Evolutionary conservation across 2,797 vertebrate species (phyloP), one percentile per base, ranked within the genome.

Genomic region (Anguilla pacifica): DNA sequence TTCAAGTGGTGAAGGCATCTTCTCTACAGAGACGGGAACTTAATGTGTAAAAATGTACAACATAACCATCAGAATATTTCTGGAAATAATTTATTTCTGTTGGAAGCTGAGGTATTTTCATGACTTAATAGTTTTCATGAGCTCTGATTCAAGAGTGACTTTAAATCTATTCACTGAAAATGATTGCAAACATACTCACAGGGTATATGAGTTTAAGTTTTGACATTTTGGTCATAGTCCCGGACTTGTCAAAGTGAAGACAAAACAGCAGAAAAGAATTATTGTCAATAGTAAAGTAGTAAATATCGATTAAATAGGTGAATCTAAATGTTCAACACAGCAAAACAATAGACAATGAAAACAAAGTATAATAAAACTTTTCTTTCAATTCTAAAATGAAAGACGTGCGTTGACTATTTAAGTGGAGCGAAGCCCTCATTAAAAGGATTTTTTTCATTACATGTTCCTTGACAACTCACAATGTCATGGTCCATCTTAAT

Each of bases 401-500:
- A 35, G 39, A 46, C 6, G 1, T 81, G 39, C 43, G 5, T 25
- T 19, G 25, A 46, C 77, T 81, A 22, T 19, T 81, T 22, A 81
- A 81, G 39, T 46, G 13, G 13, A 81, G 43, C 17, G 19, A 81
- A 81, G 77, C 19, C 17, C 77, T 22, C 22, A 81, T 81, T 19
- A 46, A 81, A 81, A 28, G 2, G 6, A 3, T 43, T 43, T 43
- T 9, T 43, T 19, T 15, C 28, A 43, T 51, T 3, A 25, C 43
- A 1, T 25, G 25, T 49, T 19, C 43, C 22, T 82, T 51, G 79
- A 22, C 46, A 49, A n/a, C 22, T 19, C 79, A n/a, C 22, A 49
- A 82, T 82, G 79, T 82, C 79, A 82, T 0, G 19, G 79, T 82
- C 43, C 79, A 25, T 82, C 79, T 22, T 35, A 79, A 79, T 51